These are phyloP conservation scores for Gobio gobio DNA, from an alignment of 2,113 vertebrate genomes.

Conservation along the genomic window DNA sequence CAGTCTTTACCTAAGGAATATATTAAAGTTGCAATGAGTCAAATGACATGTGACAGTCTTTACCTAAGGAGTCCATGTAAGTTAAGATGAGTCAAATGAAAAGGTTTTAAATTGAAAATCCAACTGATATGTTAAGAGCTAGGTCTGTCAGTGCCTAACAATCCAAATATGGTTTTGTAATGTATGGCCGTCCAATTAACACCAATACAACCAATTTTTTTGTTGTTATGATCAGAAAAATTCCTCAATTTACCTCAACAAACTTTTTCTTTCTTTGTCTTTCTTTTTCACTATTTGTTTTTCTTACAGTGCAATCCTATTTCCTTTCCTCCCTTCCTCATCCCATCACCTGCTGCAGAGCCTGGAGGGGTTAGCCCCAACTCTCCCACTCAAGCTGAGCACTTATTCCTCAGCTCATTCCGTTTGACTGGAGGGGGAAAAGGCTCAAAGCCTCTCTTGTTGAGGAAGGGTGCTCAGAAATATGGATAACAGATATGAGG, in stretches of 20 bases:
- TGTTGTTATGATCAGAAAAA: no score
- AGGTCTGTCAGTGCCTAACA: background rate
- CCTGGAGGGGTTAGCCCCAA: constrained; percentile 33
- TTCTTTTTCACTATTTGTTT: constrained; percentile 2
- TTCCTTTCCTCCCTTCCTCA: background rate
- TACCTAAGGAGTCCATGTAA: background rate
- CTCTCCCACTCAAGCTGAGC: constrained; percentile 27
- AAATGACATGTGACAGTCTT: constrained; percentile 31
- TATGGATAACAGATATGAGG: constrained; percentile 42
- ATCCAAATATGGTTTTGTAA: background rate
- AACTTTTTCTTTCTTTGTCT: constrained; percentile 3
- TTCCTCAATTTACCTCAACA: background rate
- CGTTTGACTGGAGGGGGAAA: constrained; percentile 37
- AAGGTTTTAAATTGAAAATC: background rate
- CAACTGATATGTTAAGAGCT: background rate
- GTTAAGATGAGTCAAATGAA: constrained; percentile 9
- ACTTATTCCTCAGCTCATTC: constrained; percentile 49
- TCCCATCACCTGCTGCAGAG: constrained; percentile 8
- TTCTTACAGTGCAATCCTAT: background rate
- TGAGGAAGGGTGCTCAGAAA: constrained; percentile 50
- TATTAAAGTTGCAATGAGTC: constrained; percentile 8
- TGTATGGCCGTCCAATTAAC: background rate
- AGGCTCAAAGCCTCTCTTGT: constrained; percentile 44
- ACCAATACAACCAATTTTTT: background rate
- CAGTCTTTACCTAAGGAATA: constrained; percentile 25